phyloP scores from a whole-genome alignment of 2,888 invertebrate genomes.

The Neuroscelio doddi region DNA sequence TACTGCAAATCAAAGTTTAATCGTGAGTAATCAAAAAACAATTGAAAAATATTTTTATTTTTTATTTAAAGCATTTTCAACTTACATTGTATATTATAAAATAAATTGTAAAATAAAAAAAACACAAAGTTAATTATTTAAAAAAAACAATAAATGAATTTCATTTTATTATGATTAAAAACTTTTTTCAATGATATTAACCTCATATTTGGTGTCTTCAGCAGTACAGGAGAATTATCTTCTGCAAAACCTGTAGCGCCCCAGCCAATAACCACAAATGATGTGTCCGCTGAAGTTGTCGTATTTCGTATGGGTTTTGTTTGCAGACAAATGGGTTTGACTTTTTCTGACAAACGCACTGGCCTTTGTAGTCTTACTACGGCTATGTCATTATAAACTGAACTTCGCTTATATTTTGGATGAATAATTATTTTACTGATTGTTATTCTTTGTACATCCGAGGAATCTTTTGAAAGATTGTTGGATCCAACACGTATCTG shows the following conservation, averaged over 20 bases:
- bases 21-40: too few species aligned
- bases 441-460: constrained; percentile 51
- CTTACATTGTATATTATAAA: too few species aligned
- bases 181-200: constrained; percentile 33
- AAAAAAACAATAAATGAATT: constrained; percentile 2
- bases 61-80: background rate
- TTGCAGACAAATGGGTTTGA: constrained; percentile 62
- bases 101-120: background rate
- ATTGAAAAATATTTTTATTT: too few species aligned
- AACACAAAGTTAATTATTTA: constrained; percentile 4
- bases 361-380: constrained; percentile 53
- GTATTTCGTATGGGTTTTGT: constrained; percentile 50
- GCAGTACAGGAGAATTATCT: constrained; percentile 44
- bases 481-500: constrained; percentile 63
- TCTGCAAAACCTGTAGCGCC: constrained; percentile 53
- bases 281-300: constrained; percentile 29
- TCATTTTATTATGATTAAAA: too few species aligned
- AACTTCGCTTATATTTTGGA: constrained; percentile 57
- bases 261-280: constrained; percentile 61
- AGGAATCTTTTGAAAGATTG: constrained; percentile 38
- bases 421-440: constrained; percentile 54
- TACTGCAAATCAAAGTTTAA: too few species aligned
- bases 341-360: constrained; percentile 47
- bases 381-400: constrained; percentile 62
- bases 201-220: constrained; percentile 59